Evolutionary conservation across 92 coral and sea anemone genomes (phyloP), one percentile per base, ranked within the genome.

Genomic region (Porites evermanni): DNA sequence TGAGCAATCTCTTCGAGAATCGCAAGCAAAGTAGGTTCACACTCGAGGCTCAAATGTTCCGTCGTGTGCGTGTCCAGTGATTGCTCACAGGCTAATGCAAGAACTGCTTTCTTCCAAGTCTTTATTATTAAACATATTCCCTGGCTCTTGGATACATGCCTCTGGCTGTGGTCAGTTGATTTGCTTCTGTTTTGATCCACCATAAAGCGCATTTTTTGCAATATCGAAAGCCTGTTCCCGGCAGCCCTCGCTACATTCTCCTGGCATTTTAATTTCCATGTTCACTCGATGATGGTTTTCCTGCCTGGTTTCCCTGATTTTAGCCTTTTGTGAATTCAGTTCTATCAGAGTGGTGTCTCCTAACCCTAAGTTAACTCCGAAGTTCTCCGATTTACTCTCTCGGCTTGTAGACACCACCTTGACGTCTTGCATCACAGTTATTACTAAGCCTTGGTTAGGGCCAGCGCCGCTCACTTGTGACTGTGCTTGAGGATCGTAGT

Each of bases 361-460:
- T 18, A 77, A 4, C 32, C 70, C 70, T 2, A 77, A 47, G 70
- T 77, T 38, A 4, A 77, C 6, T 21, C 81, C 81, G 18, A 63
- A 77, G 81, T n/a, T 77, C 19, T 74, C 50, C 78, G 78, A 74
- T 19, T 74, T 74, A 21, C 78, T 74, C 65, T 18, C 53, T 53
- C 18, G 81, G 63, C 81, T 77, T n/a, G 12, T 61, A 2, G 53
- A 16, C 18, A 18, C 81, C 29, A 12, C 16, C 16, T 77, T 32
- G 18, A 77, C 65, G 60, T 86, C 90, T 64, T 90, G 82, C 13
- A 67, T 85, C 53, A 86, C 60, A 2, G 90, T 90, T 17, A 90
- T 75, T 18, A 86, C 87, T 60, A 90, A 29, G 56, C 68, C 81
- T 77, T 85, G 85, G 60, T 64, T 74, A 53, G 14, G 3, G 11